Percentiles rank a stretch among this genome's conserved stretches.
Evolutionary conservation across 2,113 vertebrate genomes (phyloP).

Genomic region (human (Homo sapiens)): GRCh38 chr5:127460001-127460500

Average conservation of each 20-base stretch:
- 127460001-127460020: neutral
- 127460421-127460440: slow-evolving; percentile 24
- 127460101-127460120: neutral
- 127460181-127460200: neutral
- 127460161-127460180: neutral
- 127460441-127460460: neutral
- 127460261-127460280: neutral
- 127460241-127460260: neutral
- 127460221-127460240: slow-evolving; percentile 20
- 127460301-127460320: neutral
- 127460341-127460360: slow-evolving; percentile 27
- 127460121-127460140: neutral
- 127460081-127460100: neutral
- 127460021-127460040: neutral
- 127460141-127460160: neutral
- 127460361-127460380: neutral
- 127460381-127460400: neutral
- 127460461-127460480: neutral
- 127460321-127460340: slow-evolving; percentile 15
- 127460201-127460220: neutral
- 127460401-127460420: neutral
- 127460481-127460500: slow-evolving; percentile 21
- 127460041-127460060: neutral
- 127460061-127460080: neutral
- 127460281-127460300: slow-evolving; percentile 26